A percentile compares a stretch with the other conserved stretches of the same genome.
Conservation (phyloP, 1,140 invertebrate species). For the Mactra quadrangularis region DNA sequence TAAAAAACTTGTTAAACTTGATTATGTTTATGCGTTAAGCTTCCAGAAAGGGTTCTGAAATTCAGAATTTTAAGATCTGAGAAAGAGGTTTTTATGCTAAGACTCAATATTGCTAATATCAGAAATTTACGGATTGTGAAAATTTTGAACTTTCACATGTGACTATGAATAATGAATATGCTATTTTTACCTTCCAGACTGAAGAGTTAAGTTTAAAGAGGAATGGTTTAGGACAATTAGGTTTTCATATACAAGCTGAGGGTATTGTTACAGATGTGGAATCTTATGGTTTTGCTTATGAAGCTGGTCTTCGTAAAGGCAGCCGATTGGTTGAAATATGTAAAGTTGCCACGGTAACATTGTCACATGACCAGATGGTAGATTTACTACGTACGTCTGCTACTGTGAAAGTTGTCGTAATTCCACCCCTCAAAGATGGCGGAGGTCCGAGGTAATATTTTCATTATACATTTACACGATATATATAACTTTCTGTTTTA, state of each 20-base stretch:
- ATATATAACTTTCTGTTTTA: too few relatives aligned
- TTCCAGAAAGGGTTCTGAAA: too few relatives aligned
- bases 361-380: constrained; percentile 97
- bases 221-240: constrained; percentile 93
- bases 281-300: constrained; percentile 92
- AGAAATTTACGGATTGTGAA: too few relatives aligned
- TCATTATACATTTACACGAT: too few relatives aligned
- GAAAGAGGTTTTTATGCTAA: too few relatives aligned
- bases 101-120: too few relatives aligned
- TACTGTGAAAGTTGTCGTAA: constrained; percentile 92
- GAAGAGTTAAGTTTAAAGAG: constrained; percentile 90
- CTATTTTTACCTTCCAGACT: constrained; percentile 76
- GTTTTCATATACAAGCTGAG: constrained; percentile 98
- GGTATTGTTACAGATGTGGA: constrained; percentile 98
- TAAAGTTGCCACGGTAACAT: constrained; percentile 92
- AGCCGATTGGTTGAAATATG: constrained; percentile 93
- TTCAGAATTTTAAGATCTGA: too few relatives aligned
- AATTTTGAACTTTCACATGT: too few relatives aligned
- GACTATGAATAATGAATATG: too few relatives aligned
- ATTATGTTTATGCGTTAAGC: too few relatives aligned
- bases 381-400: constrained; percentile 95
- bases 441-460: constrained; percentile 84
- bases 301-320: constrained; percentile 94
- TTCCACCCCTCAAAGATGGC: constrained; percentile 90
- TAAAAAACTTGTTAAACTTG: too few relatives aligned